Evolutionary conservation across 2,113 vertebrate species (phyloP), one percentile per base, ranked within the genome.

Genomic region (Ardeotis arabs): DNA sequence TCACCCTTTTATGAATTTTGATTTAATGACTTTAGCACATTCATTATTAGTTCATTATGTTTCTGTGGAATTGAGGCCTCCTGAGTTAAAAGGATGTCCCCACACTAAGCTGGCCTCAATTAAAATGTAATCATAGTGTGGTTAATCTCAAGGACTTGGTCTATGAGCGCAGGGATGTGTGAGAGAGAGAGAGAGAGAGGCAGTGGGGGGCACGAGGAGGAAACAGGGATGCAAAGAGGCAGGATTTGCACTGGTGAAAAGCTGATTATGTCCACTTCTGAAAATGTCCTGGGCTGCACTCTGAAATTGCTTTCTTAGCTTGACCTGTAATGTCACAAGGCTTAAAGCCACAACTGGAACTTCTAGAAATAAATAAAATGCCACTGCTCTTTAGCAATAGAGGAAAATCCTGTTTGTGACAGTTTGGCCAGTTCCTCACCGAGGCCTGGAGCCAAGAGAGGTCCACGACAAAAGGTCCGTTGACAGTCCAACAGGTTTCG

Each of bases 1-100:
- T 95, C 94, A 82, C 93, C 50, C 70, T 96, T 97, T 95, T 93
- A 96, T 96, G 96, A 97, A 96, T 96, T 98, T 96, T 96, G 91
- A 96, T 96, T 97, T 96, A 97, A 97, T 96, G 91, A 96, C 90
- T 92, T 95, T 83, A 96, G 89, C 69, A 93, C 86, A 92, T 96
- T 98, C 81, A 88, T 97, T 97, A 97, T 97, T 97, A 96, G 94
- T 97, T 97, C 96, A 96, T 97, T 97, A 97, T 90, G 88, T 87
- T 95, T 94, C 91, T 84, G 88, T 96, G 93, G 95, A 97, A 97
- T 85, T 85, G 95, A 98, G 96, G 95, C 95, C 96, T 97, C 94
- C 84, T 93, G 77, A 96, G 95, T 97, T 97, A 91, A 97, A 97
- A 97, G 84, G 84, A 95, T 95, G 92, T 92, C 93, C 96, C 90